Evolutionary conservation across 2,888 invertebrate species (phyloP).

Genomic region (Acleris cristana): DNA sequence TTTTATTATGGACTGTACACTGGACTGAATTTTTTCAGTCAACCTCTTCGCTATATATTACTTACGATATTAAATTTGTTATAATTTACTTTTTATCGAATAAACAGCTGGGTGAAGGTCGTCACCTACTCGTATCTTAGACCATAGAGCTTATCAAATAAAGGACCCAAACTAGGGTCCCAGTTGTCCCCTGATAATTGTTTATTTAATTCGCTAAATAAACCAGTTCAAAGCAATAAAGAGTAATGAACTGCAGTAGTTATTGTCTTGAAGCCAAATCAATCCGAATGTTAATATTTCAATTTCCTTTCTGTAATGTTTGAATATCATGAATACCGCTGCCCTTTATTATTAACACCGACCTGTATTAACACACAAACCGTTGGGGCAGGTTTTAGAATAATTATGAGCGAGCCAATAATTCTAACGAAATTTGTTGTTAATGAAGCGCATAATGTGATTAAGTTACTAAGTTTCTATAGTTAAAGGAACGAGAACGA

Average conservation of each 20-base stretch:
- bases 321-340: slow-evolving; percentile 53
- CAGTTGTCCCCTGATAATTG: too few species aligned
- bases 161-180: too few species aligned
- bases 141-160: too few species aligned
- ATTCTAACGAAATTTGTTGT: slow-evolving; percentile 4
- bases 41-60: too few species aligned
- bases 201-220: neutral
- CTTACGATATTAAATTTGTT: too few species aligned
- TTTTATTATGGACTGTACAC: too few species aligned
- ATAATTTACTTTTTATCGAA: too few species aligned
- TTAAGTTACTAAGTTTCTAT: too few species aligned
- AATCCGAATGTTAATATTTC: slow-evolving; percentile 64
- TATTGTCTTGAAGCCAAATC: slow-evolving; percentile 48
- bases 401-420: slow-evolving; percentile 35
- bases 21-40: too few species aligned
- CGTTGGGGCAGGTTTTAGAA: slow-evolving; percentile 38
- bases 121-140: too few species aligned
- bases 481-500: too few species aligned
- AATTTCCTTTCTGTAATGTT: slow-evolving; percentile 62
- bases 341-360: slow-evolving; percentile 48
- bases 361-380: slow-evolving; percentile 63
- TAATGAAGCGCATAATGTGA: neutral
- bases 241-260: slow-evolving; percentile 41
- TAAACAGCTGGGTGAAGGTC: too few species aligned
- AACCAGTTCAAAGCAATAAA: slow-evolving; percentile 11